These are phyloP conservation scores for Colistium nudipinnis DNA, from an alignment of 2,113 vertebrate genomes.

Conservation along the genomic window DNA sequence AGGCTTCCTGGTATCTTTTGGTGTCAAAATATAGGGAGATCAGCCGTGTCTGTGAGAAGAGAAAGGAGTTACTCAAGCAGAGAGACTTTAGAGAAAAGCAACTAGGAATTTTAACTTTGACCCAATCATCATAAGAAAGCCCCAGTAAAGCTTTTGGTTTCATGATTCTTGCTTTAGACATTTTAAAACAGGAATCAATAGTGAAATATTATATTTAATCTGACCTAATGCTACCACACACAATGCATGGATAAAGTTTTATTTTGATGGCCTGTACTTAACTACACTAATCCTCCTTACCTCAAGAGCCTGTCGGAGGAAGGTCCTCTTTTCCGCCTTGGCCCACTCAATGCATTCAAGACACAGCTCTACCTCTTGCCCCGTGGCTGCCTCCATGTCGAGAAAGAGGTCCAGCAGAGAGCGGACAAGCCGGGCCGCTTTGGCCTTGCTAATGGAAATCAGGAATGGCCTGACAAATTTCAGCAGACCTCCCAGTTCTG, in stretches of 20 bases:
- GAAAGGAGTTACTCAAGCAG: conserved; percentile 10
- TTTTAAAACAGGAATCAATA: not conserved
- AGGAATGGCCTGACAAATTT: conserved; percentile 98
- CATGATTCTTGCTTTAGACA: not conserved
- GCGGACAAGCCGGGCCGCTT: conserved; percentile 94
- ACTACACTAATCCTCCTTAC: conserved; percentile 65
- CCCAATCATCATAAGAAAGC: too few relatives aligned
- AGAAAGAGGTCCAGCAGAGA: conserved; percentile 96
- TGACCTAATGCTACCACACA: too few relatives aligned
- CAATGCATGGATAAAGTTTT: not conserved
- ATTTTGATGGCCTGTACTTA: not conserved
- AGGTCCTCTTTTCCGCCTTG: conserved; percentile 98
- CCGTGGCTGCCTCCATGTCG: conserved; percentile 98
- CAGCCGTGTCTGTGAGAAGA: conserved; percentile 87
- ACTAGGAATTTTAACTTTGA: not conserved
- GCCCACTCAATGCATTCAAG: conserved; percentile 99
- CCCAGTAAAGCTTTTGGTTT: too few relatives aligned
- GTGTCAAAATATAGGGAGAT: conserved; percentile 99
- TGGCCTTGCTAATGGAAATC: conserved; percentile 93
- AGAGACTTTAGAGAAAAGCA: not conserved
- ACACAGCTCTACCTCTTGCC: conserved; percentile 98
- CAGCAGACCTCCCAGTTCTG: conserved; percentile 97
- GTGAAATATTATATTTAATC: not conserved
- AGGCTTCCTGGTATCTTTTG: conserved; percentile 97
- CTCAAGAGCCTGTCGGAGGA: conserved; percentile 97